Conservation (phyloP, 2,888 invertebrate genomes). For the Melanotus villosus region DNA sequence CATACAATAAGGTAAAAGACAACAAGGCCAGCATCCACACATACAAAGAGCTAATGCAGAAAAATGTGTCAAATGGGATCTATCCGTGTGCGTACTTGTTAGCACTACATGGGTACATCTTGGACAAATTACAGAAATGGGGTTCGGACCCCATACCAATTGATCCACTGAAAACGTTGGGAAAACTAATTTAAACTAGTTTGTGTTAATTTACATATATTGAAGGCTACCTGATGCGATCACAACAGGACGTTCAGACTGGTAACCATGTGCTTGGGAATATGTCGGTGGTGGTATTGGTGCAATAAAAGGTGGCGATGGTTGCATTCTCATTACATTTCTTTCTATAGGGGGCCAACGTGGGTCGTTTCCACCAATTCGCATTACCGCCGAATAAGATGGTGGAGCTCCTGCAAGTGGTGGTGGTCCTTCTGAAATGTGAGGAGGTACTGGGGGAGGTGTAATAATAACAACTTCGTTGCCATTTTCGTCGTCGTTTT, state of each 20-base stretch:
- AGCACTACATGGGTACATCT: conserved; percentile 61
- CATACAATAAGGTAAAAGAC: conserved; percentile 65
- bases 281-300: conserved; percentile 57
- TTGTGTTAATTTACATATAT: not conserved
- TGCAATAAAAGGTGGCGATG: conserved; percentile 56
- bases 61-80: conserved; percentile 62
- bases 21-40: conserved; percentile 67
- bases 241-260: conserved; percentile 23
- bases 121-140: conserved; percentile 62
- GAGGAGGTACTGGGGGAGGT: conserved; percentile 8
- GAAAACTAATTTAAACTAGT: conserved; percentile 30
- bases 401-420: conserved; percentile 58
- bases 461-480: no score
- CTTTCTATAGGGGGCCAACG: conserved; percentile 33
- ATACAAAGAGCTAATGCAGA: conserved; percentile 64
- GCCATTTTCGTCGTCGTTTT: no score
- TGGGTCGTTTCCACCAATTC: conserved; percentile 30
- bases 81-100: conserved; percentile 59
- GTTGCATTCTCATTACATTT: conserved; percentile 50
- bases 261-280: conserved; percentile 47
- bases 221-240: conserved; percentile 28
- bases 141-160: conserved; percentile 62
- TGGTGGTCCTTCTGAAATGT: conserved; percentile 44
- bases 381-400: conserved; percentile 62
- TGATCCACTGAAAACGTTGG: conserved; percentile 55